Percentiles rank a stretch among this genome's conserved stretches.
phyloP scores from a whole-genome alignment of 2,113 vertebrate species.

The Mus pahari region DNA sequence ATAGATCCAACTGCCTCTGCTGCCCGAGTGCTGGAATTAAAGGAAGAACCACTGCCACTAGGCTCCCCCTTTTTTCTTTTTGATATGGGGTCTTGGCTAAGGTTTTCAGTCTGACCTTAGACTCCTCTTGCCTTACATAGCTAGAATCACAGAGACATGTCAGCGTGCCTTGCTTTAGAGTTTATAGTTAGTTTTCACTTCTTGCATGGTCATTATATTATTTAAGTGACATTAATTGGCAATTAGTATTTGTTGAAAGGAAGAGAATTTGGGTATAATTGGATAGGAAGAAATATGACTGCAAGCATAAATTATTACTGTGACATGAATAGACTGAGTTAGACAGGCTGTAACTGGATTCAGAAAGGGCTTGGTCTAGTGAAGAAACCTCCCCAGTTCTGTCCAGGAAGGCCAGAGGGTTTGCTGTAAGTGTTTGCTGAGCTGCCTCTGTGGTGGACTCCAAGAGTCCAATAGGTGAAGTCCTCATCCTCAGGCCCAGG shows the following conservation, averaged over 20 bases:
- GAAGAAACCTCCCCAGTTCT: background rate
- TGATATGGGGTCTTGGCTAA: background rate
- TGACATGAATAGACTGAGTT: background rate
- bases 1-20: background rate
- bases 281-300: background rate
- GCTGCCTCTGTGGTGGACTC: background rate
- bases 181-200: slow-evolving; percentile 2
- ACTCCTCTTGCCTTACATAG: background rate
- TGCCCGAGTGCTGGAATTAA: background rate
- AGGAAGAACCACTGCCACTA: background rate
- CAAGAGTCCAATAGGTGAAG: background rate
- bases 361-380: background rate
- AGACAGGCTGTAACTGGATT: slow-evolving; percentile 32
- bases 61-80: background rate
- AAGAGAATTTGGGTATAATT: background rate
- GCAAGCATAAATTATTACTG: slow-evolving; percentile 7
- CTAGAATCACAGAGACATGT: background rate
- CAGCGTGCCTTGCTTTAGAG: background rate
- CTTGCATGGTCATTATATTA: background rate
- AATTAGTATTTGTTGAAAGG: background rate
- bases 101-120: background rate
- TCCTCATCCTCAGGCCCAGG: background rate
- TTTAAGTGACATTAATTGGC: background rate
- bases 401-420: background rate
- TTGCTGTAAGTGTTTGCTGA: background rate